These are phyloP conservation scores for Myotis vivesi DNA, from an alignment of 2,797 vertebrate species.

Conservation along the genomic window DNA sequence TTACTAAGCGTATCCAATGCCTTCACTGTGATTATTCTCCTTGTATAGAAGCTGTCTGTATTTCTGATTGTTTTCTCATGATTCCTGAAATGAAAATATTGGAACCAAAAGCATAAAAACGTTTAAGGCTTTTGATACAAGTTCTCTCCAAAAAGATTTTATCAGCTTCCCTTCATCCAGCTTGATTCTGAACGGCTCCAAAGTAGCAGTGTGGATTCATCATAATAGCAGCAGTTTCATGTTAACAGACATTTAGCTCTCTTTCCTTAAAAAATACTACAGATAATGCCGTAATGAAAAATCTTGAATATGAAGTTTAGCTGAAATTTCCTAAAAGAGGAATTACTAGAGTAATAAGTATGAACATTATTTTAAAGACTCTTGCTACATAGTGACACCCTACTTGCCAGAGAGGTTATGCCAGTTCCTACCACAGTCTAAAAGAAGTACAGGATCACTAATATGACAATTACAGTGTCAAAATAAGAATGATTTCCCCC, in stretches of 20 bases:
- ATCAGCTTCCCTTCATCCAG: background rate
- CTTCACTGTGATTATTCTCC: background rate
- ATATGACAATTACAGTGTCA: background rate
- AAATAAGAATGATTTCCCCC: background rate
- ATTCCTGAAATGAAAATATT: background rate
- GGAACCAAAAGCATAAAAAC: background rate
- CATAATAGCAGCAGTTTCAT: background rate
- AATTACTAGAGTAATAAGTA: background rate
- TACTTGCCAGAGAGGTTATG: background rate
- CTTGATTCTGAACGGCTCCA: background rate
- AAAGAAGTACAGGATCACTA: background rate
- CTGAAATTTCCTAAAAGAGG: background rate
- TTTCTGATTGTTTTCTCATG: background rate
- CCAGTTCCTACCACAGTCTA: background rate
- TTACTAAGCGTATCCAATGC: background rate
- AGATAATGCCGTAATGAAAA: background rate
- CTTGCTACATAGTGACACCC: background rate
- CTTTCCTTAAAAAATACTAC: background rate
- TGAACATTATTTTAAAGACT: slow-evolving; percentile 18
- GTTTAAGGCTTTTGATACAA: background rate
- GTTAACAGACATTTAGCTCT: background rate
- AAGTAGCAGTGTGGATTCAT: background rate
- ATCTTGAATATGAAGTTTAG: background rate
- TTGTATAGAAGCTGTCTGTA: background rate
- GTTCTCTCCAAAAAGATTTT: background rate